phyloP scores from a whole-genome alignment of 2,888 invertebrate genomes.

The Ornithoptera priamus region DNA sequence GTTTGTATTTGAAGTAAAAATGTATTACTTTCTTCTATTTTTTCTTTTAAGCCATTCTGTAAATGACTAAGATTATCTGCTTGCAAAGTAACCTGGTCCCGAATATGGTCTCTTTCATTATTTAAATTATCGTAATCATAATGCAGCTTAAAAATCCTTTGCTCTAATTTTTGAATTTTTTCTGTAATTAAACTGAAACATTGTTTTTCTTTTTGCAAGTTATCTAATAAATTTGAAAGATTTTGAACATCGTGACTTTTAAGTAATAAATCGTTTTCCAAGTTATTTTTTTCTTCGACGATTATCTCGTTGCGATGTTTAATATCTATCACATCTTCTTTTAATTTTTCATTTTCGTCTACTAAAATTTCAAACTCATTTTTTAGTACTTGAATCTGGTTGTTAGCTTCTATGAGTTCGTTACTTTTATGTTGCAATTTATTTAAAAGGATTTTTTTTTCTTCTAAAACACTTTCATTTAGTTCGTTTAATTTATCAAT shows the following conservation, averaged over 20 bases:
- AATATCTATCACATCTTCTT: slow-evolving; percentile 44
- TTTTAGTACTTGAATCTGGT: slow-evolving; percentile 44
- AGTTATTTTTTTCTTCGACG: slow-evolving; percentile 43
- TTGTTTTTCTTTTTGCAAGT: slow-evolving; percentile 37
- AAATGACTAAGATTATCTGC: slow-evolving; percentile 47
- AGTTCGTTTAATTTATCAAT: slow-evolving; percentile 43
- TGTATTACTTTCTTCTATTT: slow-evolving; percentile 52
- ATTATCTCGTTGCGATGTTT: slow-evolving; percentile 41
- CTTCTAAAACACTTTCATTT: slow-evolving; percentile 36
- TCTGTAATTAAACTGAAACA: slow-evolving; percentile 39
- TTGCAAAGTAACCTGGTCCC: slow-evolving; percentile 46
- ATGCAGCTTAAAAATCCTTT: slow-evolving; percentile 42
- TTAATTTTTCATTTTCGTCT: slow-evolving; percentile 42
- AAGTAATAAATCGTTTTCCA: slow-evolving; percentile 43
- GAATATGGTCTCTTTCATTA: slow-evolving; percentile 44
- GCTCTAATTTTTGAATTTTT: slow-evolving; percentile 39
- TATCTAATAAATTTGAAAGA: slow-evolving; percentile 30
- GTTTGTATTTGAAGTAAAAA: slow-evolving; percentile 44
- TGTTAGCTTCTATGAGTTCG: slow-evolving; percentile 45
- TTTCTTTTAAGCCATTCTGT: slow-evolving; percentile 45
- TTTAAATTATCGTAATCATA: slow-evolving; percentile 39
- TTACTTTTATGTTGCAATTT: slow-evolving; percentile 43
- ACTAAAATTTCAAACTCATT: slow-evolving; percentile 46
- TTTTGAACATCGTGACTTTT: slow-evolving; percentile 43
- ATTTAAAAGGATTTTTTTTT: slow-evolving; percentile 47